These are phyloP conservation scores for Aporophyla lueneburgensis DNA, from an alignment of 2,888 invertebrate genomes.

Conservation along the genomic window DNA sequence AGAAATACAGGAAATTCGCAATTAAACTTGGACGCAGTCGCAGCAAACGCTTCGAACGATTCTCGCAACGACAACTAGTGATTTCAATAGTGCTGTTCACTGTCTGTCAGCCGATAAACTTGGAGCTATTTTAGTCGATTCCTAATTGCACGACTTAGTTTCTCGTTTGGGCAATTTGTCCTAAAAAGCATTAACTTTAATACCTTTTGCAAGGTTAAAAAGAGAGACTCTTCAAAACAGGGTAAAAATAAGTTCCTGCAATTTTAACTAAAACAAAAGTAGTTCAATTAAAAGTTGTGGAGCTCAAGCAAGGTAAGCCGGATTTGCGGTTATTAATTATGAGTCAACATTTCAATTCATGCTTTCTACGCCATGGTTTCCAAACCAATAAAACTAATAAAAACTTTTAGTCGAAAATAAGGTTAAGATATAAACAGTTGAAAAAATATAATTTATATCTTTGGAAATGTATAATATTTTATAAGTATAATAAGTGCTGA, in stretches of 20 bases:
- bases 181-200: background rate
- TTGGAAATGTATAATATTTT: no score
- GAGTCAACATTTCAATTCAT: background rate
- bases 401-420: background rate
- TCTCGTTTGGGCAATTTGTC: background rate
- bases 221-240: no score
- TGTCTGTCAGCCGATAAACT: conserved; percentile 25
- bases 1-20: conserved; percentile 72
- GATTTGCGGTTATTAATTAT: background rate
- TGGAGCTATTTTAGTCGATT: conserved; percentile 43
- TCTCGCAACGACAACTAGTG: conserved; percentile 74
- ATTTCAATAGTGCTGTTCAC: conserved; percentile 45
- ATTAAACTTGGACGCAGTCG: conserved; percentile 79
- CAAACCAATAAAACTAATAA: background rate
- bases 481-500: no score
- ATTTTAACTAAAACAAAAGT: background rate
- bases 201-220: background rate
- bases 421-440: no score
- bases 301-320: no score
- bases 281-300: background rate
- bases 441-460: background rate
- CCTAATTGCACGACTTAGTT: background rate
- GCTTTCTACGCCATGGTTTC: background rate
- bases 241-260: no score
- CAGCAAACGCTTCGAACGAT: conserved; percentile 79